phyloP scores from a whole-genome alignment of 2,888 invertebrate genomes.

The Oscheius sp. region DNA sequence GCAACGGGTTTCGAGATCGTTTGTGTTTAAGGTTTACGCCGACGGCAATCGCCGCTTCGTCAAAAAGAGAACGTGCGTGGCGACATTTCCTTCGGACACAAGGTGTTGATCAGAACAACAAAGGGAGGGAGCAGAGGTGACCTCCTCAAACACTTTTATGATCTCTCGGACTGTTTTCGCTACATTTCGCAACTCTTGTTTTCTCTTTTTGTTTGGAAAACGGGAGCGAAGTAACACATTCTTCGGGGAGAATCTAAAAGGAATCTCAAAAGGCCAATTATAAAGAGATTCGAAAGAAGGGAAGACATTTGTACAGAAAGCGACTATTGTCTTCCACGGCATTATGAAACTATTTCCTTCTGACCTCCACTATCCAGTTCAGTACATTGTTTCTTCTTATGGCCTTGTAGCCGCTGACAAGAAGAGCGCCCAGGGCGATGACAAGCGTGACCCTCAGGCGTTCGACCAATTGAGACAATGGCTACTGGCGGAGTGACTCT shows the following conservation, averaged over 20 bases:
- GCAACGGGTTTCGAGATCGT: constrained; percentile 7
- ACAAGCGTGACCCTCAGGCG: constrained; percentile 8
- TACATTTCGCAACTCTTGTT: too few species aligned
- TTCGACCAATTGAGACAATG: constrained; percentile 13
- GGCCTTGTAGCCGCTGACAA: constrained; percentile 19
- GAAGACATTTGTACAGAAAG: too few species aligned
- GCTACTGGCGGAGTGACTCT: background rate
- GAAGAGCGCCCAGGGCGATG: constrained; percentile 3
- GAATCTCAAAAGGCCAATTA: background rate
- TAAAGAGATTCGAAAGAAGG: too few species aligned
- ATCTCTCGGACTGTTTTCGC: too few species aligned
- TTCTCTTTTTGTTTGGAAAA: too few species aligned
- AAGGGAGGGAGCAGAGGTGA: too few species aligned
- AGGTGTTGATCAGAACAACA: too few species aligned
- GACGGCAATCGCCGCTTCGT: background rate
- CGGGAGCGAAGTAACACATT: too few species aligned
- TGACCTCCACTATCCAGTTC: constrained; percentile 16
- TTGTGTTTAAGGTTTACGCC: background rate
- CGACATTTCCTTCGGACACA: background rate
- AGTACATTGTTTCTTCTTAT: constrained; percentile 21
- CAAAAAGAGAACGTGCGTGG: background rate
- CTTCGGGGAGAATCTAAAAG: too few species aligned
- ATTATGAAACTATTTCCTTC: too few species aligned
- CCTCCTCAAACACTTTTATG: too few species aligned
- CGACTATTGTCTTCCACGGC: too few species aligned